Conservation (phyloP, 2,797 vertebrate genomes). For the Orestias chungarensis region DNA sequence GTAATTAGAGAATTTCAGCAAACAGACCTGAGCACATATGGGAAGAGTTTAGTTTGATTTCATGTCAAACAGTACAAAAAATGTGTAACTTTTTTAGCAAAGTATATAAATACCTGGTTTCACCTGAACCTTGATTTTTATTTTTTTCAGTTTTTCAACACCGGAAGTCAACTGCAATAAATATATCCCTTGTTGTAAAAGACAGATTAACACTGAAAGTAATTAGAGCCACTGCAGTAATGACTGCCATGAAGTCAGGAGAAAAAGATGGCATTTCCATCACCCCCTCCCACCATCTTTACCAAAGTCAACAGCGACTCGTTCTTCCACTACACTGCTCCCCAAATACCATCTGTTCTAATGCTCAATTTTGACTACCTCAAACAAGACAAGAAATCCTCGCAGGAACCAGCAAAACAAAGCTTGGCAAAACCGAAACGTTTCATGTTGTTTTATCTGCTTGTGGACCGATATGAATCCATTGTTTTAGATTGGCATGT, state of each 20-base stretch:
- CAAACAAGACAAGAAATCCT: constrained; percentile 20
- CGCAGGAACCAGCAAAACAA: constrained; percentile 6
- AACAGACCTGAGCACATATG: background rate
- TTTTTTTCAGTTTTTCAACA: constrained; percentile 37
- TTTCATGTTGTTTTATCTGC: constrained; percentile 39
- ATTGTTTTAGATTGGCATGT: too few relatives aligned
- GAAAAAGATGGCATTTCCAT: constrained; percentile 51
- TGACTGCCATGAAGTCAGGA: constrained; percentile 65
- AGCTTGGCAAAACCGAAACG: constrained; percentile 25
- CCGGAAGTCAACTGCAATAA: constrained; percentile 65
- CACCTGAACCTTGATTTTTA: background rate
- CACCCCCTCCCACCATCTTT: constrained; percentile 53
- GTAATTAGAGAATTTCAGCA: background rate
- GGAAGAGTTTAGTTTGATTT: background rate
- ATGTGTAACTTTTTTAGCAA: background rate
- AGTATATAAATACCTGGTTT: background rate
- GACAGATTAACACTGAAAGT: constrained; percentile 70
- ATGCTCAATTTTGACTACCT: constrained; percentile 51
- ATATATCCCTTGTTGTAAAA: constrained; percentile 66
- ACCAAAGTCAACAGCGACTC: constrained; percentile 57
- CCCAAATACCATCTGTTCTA: constrained; percentile 67
- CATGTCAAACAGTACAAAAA: background rate
- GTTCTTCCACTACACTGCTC: constrained; percentile 49
- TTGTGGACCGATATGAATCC: constrained; percentile 41
- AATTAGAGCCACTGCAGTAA: constrained; percentile 71